A percentile compares a stretch with the other conserved stretches of the same genome.
Evolutionary conservation across 1,140 invertebrate genomes (phyloP).

Genomic region (Drosophila pseudoananassae): DNA sequence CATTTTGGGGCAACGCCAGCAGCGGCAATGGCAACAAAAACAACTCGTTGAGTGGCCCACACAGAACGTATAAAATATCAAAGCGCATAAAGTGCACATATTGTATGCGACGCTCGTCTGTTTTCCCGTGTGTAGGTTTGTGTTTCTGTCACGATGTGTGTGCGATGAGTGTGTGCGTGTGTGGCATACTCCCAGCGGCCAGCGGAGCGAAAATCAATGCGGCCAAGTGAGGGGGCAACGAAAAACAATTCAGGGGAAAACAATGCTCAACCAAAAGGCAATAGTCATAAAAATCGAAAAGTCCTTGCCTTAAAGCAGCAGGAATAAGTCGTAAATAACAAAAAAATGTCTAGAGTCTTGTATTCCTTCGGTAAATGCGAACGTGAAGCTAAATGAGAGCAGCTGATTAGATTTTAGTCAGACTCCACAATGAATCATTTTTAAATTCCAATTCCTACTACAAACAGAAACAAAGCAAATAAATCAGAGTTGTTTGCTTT

Average conservation of each 20-base stretch:
- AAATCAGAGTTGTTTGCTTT: constrained; percentile 5
- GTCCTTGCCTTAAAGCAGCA: constrained; percentile 2
- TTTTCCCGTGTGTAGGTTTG: neutral
- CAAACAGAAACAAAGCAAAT: neutral
- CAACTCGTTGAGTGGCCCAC: constrained; percentile 55
- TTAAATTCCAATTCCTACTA: neutral
- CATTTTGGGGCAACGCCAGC: constrained; percentile 5
- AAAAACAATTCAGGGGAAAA: constrained; percentile 27
- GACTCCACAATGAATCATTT: constrained; percentile 1
- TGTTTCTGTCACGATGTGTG: constrained; percentile 3
- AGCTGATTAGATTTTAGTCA: neutral
- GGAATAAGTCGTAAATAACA: neutral
- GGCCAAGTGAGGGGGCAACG: constrained; percentile 15
- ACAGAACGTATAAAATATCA: constrained; percentile 69
- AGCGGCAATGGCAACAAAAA: constrained; percentile 6
- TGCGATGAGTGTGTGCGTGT: neutral
- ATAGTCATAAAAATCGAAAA: constrained; percentile 37
- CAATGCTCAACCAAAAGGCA: constrained; percentile 38
- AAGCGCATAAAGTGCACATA: constrained; percentile 78
- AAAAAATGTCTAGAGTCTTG: neutral
- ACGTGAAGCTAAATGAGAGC: neutral
- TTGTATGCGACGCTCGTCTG: constrained; percentile 55
- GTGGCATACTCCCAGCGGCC: constrained; percentile 18
- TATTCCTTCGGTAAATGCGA: neutral
- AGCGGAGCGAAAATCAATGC: constrained; percentile 66